Conservation (phyloP, 2,888 invertebrate species). For the Caenorhabditis angaria region DNA sequence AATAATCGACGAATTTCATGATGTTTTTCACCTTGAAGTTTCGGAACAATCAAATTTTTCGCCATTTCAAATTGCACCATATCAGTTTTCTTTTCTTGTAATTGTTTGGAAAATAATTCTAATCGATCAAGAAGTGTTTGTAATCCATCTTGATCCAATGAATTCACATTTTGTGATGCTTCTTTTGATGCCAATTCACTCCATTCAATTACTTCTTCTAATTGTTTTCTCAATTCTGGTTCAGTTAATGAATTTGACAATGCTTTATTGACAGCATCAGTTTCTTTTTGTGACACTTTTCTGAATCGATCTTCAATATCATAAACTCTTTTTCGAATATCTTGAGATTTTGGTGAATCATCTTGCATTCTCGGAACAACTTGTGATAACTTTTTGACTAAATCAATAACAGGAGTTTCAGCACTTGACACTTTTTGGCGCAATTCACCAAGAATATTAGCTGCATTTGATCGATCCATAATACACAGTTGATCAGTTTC, state of each 20-base stretch:
- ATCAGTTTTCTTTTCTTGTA: constrained; percentile 21
- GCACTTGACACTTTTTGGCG: constrained; percentile 26
- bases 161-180: constrained; percentile 31
- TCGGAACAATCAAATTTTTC: constrained; percentile 62
- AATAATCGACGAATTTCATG: constrained; percentile 63
- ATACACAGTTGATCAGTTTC: constrained; percentile 22
- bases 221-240: constrained; percentile 27
- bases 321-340: constrained; percentile 35
- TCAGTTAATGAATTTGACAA: constrained; percentile 33
- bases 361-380: constrained; percentile 52
- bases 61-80: constrained; percentile 58
- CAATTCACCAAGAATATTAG: constrained; percentile 32
- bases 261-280: constrained; percentile 22
- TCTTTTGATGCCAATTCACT: constrained; percentile 42
- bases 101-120: constrained; percentile 13
- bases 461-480: constrained; percentile 34
- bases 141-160: constrained; percentile 38
- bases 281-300: constrained; percentile 22
- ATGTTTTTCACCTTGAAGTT: constrained; percentile 59
- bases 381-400: constrained; percentile 45
- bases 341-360: constrained; percentile 30
- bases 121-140: constrained; percentile 26
- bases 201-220: constrained; percentile 37
- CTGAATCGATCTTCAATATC: constrained; percentile 43
- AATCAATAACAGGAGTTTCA: constrained; percentile 48